These are phyloP conservation scores for Nyctereutes procyonoides DNA, from an alignment of 2,113 vertebrate species.

Conservation along the genomic window DNA sequence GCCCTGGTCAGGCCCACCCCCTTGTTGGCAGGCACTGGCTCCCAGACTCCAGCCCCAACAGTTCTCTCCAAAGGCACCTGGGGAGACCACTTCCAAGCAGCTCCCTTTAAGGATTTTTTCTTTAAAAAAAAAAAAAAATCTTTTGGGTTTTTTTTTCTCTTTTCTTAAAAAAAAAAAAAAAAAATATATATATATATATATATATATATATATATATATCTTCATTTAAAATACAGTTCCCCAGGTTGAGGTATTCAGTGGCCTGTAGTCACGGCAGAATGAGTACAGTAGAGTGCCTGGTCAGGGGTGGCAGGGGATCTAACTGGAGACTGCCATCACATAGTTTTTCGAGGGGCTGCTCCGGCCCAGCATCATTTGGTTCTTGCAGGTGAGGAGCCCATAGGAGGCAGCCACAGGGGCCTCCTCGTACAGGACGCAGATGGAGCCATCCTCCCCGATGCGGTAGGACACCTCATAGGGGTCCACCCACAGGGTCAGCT, in stretches of 20 bases:
- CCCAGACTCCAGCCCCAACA: slow-evolving; percentile 80
- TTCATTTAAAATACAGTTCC: slow-evolving; percentile 89
- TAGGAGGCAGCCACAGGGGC: slow-evolving; percentile 70
- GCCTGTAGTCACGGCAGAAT: slow-evolving; percentile 82
- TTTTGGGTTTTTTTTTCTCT: slow-evolving; percentile 82
- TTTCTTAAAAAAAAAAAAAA: slow-evolving; percentile 87
- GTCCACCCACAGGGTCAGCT: slow-evolving; percentile 94
- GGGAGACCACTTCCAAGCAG: slow-evolving; percentile 72
- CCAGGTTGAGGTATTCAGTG: slow-evolving; percentile 88
- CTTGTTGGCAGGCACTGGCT: slow-evolving; percentile 81
- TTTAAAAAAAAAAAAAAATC: slow-evolving; percentile 48
- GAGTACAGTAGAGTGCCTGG: slow-evolving; percentile 69
- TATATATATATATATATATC: slow-evolving; percentile 87
- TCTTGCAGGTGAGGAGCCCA: slow-evolving; percentile 90
- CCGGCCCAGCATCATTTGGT: slow-evolving; percentile 87
- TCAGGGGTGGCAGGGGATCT: slow-evolving; percentile 41
- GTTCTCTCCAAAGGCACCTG: slow-evolving; percentile 88
- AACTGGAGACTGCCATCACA: slow-evolving; percentile 92
- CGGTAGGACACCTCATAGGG: slow-evolving; percentile 93
- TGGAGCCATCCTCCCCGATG: slow-evolving; percentile 94
- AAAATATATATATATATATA: slow-evolving; percentile 16
- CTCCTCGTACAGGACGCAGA: slow-evolving; percentile 90
- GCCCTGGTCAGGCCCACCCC: slow-evolving; percentile 37
- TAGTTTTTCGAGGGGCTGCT: slow-evolving; percentile 90
- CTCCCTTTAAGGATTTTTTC: slow-evolving; percentile 67